These are phyloP conservation scores for Druceiella hillmani DNA, from an alignment of 2,888 invertebrate species.

Conservation along the genomic window DNA sequence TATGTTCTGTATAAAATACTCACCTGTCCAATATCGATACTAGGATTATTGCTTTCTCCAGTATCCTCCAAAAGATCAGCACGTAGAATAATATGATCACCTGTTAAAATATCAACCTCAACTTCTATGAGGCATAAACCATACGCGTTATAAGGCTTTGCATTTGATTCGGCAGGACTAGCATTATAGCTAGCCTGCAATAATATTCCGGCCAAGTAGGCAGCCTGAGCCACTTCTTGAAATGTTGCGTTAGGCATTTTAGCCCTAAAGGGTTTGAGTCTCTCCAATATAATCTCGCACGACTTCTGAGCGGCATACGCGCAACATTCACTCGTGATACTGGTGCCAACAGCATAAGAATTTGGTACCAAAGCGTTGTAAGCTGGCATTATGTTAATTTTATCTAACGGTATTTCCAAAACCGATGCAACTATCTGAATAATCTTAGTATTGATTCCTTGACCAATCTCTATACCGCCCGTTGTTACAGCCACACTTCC, in stretches of 20 bases:
- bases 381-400: slow-evolving; percentile 60
- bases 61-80: slow-evolving; percentile 55
- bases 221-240: slow-evolving; percentile 28
- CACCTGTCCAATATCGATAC: slow-evolving; percentile 53
- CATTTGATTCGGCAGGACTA: slow-evolving; percentile 25
- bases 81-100: slow-evolving; percentile 47
- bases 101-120: slow-evolving; percentile 60
- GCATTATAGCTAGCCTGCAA: slow-evolving; percentile 28
- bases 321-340: slow-evolving; percentile 29
- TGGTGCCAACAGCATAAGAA: slow-evolving; percentile 54
- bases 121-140: slow-evolving; percentile 52
- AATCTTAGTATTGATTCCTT: slow-evolving; percentile 70
- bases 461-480: slow-evolving; percentile 73
- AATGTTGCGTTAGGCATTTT: slow-evolving; percentile 32
- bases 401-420: slow-evolving; percentile 58
- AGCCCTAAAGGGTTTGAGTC: slow-evolving; percentile 33
- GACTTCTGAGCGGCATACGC: slow-evolving; percentile 38
- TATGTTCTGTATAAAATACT: no score
- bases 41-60: slow-evolving; percentile 52
- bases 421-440: slow-evolving; percentile 62
- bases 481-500: slow-evolving; percentile 67
- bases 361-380: slow-evolving; percentile 54
- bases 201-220: slow-evolving; percentile 26
- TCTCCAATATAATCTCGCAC: slow-evolving; percentile 34
- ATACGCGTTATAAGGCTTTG: slow-evolving; percentile 43